Evolutionary conservation across 2,888 invertebrate genomes (phyloP).

Genomic region (Drosophila cognata): DNA sequence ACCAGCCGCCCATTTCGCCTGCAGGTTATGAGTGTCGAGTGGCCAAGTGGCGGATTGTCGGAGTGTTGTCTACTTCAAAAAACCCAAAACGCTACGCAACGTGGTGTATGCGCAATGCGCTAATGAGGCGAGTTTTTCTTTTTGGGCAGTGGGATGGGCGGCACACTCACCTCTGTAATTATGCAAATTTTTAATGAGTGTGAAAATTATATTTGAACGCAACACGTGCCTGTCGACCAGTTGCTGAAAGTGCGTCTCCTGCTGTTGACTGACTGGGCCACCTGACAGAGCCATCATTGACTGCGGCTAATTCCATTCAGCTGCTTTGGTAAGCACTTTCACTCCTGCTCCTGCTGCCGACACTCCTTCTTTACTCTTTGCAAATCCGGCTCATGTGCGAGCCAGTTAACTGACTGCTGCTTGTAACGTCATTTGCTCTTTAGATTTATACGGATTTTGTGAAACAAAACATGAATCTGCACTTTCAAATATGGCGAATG

Average conservation of each 20-base stretch:
- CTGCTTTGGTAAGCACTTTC: constrained; percentile 30
- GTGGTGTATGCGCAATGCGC: constrained; percentile 59
- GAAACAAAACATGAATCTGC: constrained; percentile 84
- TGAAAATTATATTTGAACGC: constrained; percentile 64
- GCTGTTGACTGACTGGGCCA: constrained; percentile 3
- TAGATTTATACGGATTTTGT: constrained; percentile 80
- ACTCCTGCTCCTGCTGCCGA: neutral
- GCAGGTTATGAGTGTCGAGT: constrained; percentile 39
- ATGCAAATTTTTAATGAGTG: constrained; percentile 80
- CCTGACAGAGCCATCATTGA: constrained; percentile 53
- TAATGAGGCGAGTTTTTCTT: constrained; percentile 51
- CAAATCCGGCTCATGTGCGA: constrained; percentile 53
- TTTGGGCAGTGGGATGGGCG: constrained; percentile 3
- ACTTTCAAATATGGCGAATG: constrained; percentile 71
- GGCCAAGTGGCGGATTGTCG: constrained; percentile 13
- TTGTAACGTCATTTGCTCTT: constrained; percentile 70
- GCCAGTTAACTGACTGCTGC: constrained; percentile 54
- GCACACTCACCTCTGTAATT: constrained; percentile 57
- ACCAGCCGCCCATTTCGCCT: constrained; percentile 36
- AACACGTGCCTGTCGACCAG: constrained; percentile 55
- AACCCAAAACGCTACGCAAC: constrained; percentile 30
- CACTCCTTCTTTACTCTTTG: neutral
- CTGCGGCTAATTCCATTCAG: constrained; percentile 65
- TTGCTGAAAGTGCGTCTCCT: neutral
- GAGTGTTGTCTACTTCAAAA: constrained; percentile 56